phyloP scores from a whole-genome alignment of 2,888 invertebrate genomes.

The Chamaedrilus cognettii region DNA sequence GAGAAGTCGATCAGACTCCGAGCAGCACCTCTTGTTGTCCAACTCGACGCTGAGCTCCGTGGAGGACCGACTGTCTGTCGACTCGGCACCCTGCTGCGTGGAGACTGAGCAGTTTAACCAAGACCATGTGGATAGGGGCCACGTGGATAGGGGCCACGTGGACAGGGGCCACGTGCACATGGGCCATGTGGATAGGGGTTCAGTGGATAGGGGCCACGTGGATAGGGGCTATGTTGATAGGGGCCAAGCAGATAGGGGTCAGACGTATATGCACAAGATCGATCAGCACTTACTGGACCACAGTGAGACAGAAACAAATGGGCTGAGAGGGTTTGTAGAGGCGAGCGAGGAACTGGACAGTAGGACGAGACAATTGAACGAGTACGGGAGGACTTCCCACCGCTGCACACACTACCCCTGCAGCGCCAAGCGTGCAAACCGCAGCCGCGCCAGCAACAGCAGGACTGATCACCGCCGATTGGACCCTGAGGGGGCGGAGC shows the following conservation, averaged over 20 bases:
- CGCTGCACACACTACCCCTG: no score
- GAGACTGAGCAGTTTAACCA: neutral
- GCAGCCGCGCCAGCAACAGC: neutral
- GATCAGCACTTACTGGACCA: no score
- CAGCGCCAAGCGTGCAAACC: no score
- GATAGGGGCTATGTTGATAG: no score
- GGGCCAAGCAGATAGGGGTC: no score
- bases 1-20: slow-evolving; percentile 1
- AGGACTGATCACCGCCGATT: neutral
- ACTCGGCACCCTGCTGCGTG: neutral
- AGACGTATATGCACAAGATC: no score
- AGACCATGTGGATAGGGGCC: neutral
- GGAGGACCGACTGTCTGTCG: neutral
- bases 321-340: no score
- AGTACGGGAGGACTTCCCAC: no score
- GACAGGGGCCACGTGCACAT: neutral
- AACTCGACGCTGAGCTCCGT: neutral
- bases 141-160: neutral
- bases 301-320: no score
- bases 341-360: no score
- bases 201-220: neutral
- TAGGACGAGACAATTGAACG: no score
- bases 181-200: neutral
- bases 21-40: slow-evolving; percentile 3
- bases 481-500: no score